Evolutionary conservation across 1,140 invertebrate genomes (phyloP).

Genomic region (Piezodorus guildinii): DNA sequence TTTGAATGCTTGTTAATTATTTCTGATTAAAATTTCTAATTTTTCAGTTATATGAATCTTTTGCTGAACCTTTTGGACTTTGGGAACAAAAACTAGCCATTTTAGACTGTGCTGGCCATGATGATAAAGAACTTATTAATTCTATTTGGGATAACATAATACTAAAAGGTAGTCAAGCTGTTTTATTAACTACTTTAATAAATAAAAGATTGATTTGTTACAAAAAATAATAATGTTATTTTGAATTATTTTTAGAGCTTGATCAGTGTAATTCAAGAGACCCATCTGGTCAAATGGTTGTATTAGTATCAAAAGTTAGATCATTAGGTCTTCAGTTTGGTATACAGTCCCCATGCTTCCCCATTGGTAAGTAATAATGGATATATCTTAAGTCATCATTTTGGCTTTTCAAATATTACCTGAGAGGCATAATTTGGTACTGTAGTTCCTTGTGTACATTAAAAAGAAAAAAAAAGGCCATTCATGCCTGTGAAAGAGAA

Average conservation of each 20-base stretch:
- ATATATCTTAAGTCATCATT: too few relatives aligned
- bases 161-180: constrained; percentile 36
- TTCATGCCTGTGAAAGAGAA: too few relatives aligned
- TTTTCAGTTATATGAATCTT: constrained; percentile 65
- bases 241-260: constrained; percentile 32
- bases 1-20: neutral
- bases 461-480: too few relatives aligned
- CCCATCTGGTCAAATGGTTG: constrained; percentile 48
- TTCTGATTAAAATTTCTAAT: neutral
- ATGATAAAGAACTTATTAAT: constrained; percentile 58
- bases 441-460: too few relatives aligned
- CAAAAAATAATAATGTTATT: neutral
- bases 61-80: constrained; percentile 64
- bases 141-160: constrained; percentile 70
- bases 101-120: constrained; percentile 71
- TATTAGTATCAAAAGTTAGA: constrained; percentile 61
- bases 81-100: constrained; percentile 80
- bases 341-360: constrained; percentile 60
- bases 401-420: too few relatives aligned
- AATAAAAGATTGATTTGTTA: too few relatives aligned
- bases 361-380: constrained; percentile 42
- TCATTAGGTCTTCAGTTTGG: constrained; percentile 58
- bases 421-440: too few relatives aligned
- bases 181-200: too few relatives aligned
- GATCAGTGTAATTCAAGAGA: constrained; percentile 31